Base-by-base conservation (phyloP, 2,888 invertebrate genomes). In the Andrena fulva region DNA sequence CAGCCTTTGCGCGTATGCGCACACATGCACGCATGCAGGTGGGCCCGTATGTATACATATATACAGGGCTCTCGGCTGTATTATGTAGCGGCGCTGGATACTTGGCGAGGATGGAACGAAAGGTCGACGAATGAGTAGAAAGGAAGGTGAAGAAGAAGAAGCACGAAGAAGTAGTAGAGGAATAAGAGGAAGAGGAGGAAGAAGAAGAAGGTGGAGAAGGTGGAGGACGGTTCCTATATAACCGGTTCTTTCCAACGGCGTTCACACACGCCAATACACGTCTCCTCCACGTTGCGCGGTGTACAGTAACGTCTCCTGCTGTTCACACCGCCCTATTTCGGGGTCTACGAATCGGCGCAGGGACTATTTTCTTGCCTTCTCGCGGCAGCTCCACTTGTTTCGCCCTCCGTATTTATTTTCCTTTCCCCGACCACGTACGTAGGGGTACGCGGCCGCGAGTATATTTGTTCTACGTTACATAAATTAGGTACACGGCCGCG, bases 251-350 rank as follows among this genome's bases (percentile, higher is more conserved):
- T 86, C 87, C 85, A 81, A 82, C 82, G 76, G 72, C 80, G 80
- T 72, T 85, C 85, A 80, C 89, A 85, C 80, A 89, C 87, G 81
- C 72, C 78, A 68, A 87, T 85, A 81, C 77, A 72, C 80, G 77
- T 77, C 63, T 74, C 60, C 27, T 59, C 70, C 80, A 33, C 67
- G 80, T 68, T 73, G 78, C 73, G 68, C 77, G 71, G 64, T 64
- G 76, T 70, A 74, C 78, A 78, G 82, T 74, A 83, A 85, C 80
- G 79, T 76, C 77, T 74, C 64, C 77, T 84, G 74, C 86, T 84
- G 87, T 87, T 89, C 89, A 84, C 87, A 84, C 84, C 89, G 89
- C 85, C 88, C 89, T 89, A 91, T 91, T 91, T 91, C 82, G 83
- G 33, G 77, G 69, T 81, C 83, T 85, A 82, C 85, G 80, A 75